Evolutionary conservation across 2,797 vertebrate species (phyloP).

Genomic region (Chiroxiphia lanceolata): DNA sequence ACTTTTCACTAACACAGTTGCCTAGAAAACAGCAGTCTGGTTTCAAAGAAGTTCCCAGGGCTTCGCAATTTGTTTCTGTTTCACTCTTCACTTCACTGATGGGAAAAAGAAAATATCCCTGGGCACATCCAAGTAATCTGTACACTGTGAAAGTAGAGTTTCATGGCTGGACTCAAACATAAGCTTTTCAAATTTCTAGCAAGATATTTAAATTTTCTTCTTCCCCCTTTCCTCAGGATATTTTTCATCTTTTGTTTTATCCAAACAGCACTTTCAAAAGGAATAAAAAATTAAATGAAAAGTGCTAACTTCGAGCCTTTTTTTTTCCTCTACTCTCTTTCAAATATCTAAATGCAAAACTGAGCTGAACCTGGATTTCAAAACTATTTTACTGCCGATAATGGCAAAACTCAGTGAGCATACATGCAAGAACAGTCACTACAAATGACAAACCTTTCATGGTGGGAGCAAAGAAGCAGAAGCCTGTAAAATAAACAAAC

Average conservation of each 20-base stretch:
- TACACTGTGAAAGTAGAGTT: background rate
- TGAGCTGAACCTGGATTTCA: background rate
- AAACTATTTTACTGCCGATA: background rate
- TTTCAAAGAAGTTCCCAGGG: background rate
- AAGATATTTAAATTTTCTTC: background rate
- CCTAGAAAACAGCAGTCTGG: background rate
- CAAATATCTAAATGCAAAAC: background rate
- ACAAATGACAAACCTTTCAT: background rate
- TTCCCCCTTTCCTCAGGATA: background rate
- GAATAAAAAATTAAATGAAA: background rate
- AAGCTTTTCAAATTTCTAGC: background rate
- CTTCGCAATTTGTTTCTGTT: background rate
- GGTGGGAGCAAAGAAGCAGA: background rate
- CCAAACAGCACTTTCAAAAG: background rate
- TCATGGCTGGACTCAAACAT: rapidly evolving
- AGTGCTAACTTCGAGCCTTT: background rate
- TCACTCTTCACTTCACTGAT: background rate
- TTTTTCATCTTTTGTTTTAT: background rate
- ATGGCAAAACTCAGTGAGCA: background rate
- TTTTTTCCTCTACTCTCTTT: background rate
- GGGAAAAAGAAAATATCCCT: background rate
- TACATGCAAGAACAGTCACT: background rate
- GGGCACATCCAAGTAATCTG: background rate
- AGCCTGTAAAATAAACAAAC: background rate
- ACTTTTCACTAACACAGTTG: background rate